Evolutionary conservation across 2,113 vertebrate genomes (phyloP).

Genomic region (Alligator sinensis): DNA sequence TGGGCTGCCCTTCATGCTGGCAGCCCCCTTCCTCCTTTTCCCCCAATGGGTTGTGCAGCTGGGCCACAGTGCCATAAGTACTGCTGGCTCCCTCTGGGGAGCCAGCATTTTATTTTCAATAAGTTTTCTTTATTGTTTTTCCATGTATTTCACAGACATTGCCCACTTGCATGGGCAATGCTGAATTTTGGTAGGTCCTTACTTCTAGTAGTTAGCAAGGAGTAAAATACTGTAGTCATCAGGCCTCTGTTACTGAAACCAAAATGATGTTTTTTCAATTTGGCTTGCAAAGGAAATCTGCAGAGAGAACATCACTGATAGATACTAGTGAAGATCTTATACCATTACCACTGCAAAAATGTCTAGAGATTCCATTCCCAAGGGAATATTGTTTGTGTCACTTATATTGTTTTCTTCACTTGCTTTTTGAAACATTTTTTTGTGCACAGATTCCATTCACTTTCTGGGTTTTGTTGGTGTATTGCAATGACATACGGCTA

Average conservation of each 20-base stretch:
- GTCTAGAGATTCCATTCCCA: background rate
- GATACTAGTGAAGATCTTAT: background rate
- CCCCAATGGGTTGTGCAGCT: no score
- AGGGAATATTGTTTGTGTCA: background rate
- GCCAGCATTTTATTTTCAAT: no score
- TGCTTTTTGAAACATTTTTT: background rate
- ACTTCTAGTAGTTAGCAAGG: constrained; percentile 3
- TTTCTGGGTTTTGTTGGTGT: background rate
- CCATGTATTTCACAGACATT: no score
- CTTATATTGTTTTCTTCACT: background rate
- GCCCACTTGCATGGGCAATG: no score
- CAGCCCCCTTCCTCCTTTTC: no score
- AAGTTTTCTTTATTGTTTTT: no score
- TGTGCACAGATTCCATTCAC: background rate
- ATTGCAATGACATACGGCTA: background rate
- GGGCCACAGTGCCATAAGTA: no score
- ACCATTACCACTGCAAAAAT: background rate
- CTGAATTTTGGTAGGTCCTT: no score
- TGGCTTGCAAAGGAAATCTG: constrained; percentile 55
- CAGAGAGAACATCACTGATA: background rate
- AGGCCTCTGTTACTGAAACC: constrained; percentile 44
- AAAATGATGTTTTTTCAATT: constrained; percentile 50
- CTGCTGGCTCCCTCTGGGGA: no score
- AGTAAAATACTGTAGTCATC: constrained; percentile 53
- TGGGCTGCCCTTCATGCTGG: no score